Conservation (phyloP, 2,113 vertebrate species). For the Ranitomeya imitator region DNA sequence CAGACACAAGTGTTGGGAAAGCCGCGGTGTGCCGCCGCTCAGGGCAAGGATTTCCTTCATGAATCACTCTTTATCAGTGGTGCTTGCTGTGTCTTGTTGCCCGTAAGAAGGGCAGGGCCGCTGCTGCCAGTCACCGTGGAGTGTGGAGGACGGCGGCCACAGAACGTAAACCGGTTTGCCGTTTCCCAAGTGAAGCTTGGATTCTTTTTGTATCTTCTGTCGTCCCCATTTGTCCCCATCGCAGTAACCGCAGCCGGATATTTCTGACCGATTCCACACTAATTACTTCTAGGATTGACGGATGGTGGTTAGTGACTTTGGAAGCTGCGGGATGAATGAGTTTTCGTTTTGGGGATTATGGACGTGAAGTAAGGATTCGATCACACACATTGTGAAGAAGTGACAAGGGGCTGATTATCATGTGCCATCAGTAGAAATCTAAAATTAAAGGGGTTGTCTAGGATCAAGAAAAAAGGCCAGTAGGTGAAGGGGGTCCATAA, state of each 20-base stretch:
- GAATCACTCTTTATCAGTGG: constrained; percentile 24
- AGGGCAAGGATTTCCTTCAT: not conserved
- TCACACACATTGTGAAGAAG: too few relatives aligned
- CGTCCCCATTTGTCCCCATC: not conserved
- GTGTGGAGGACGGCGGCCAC: not conserved
- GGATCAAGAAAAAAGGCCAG: too few relatives aligned
- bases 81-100: constrained; percentile 18
- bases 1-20: not conserved
- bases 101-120: constrained; percentile 23
- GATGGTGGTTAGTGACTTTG: not conserved
- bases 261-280: constrained; percentile 13
- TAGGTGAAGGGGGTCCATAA: too few relatives aligned
- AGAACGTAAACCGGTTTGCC: not conserved
- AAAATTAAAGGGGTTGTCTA: too few relatives aligned
- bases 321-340: not conserved
- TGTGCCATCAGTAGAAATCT: too few relatives aligned
- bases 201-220: not conserved
- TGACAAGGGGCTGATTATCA: not conserved
- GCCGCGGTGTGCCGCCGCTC: not conserved
- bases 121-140: not conserved
- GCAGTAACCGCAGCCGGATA: not conserved
- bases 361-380: not conserved
- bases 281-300: constrained; percentile 20
- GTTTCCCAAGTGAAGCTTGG: not conserved
- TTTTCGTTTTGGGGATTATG: not conserved